Evolutionary conservation across 2,888 invertebrate genomes (phyloP).

Genomic region (Cryptophagus acutangulus): DNA sequence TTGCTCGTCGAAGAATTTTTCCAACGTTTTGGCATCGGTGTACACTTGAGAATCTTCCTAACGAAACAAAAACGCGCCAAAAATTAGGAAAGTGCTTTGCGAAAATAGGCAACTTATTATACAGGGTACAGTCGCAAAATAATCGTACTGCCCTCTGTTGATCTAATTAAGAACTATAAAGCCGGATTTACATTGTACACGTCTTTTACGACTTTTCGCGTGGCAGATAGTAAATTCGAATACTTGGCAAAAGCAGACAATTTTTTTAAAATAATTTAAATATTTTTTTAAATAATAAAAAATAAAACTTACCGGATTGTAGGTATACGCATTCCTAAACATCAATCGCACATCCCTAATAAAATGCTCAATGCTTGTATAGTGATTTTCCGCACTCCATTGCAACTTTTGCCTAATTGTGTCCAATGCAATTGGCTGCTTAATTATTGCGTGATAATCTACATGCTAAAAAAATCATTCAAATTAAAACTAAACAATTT

Average conservation of each 20-base stretch:
- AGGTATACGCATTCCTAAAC: conserved; percentile 81
- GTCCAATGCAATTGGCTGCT: conserved; percentile 81
- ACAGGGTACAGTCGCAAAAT: too few species aligned
- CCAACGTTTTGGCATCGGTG: conserved; percentile 73
- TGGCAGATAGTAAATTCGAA: too few species aligned
- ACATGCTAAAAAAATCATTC: conserved; percentile 53
- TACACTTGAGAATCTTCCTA: conserved; percentile 73
- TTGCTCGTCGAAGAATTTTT: conserved; percentile 81
- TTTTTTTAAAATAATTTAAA: too few species aligned
- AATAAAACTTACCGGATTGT: conserved; percentile 67
- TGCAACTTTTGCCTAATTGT: conserved; percentile 75
- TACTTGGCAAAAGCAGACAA: too few species aligned
- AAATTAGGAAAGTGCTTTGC: background rate
- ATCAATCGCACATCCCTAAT: conserved; percentile 77
- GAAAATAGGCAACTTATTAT: background rate
- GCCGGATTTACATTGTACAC: too few species aligned
- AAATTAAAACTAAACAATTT: conserved; percentile 1
- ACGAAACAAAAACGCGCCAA: conserved; percentile 15
- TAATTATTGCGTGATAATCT: conserved; percentile 66
- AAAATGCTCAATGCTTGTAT: conserved; percentile 69
- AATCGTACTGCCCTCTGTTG: too few species aligned
- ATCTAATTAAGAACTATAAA: too few species aligned
- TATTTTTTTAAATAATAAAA: background rate
- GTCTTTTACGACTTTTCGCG: too few species aligned
- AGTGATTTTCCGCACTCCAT: conserved; percentile 66